phyloP scores from a whole-genome alignment of 2,797 vertebrate genomes.

The Chelonia mydas region DNA sequence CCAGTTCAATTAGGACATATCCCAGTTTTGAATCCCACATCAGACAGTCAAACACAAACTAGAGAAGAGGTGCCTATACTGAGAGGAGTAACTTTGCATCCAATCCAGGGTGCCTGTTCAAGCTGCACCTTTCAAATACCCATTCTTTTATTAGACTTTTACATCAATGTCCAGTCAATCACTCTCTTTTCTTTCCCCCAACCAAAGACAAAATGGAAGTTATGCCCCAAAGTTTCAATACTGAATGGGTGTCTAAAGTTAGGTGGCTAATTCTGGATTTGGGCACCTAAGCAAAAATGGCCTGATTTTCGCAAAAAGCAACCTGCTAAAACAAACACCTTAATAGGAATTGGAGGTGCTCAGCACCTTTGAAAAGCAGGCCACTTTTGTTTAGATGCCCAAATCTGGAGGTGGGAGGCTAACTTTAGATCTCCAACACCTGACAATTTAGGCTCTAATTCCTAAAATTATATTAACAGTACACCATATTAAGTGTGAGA shows the following conservation, averaged over 20 bases:
- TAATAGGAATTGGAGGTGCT: neutral
- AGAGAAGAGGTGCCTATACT: too few relatives aligned
- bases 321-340: neutral
- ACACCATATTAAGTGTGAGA: neutral
- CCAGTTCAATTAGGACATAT: neutral
- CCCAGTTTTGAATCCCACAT: neutral
- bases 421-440: neutral
- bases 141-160: neutral
- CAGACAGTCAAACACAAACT: neutral
- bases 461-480: neutral
- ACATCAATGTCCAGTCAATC: neutral
- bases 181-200: neutral
- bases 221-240: neutral
- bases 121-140: too few relatives aligned
- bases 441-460: neutral
- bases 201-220: neutral
- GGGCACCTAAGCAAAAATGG: neutral
- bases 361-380: neutral
- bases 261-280: neutral
- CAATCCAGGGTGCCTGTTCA: neutral
- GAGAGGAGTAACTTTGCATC: neutral
- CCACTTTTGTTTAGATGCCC: neutral
- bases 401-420: neutral
- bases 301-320: neutral
- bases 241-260: neutral